These are phyloP conservation scores for Magallana ariakensis DNA, from an alignment of 1,140 invertebrate species.

Conservation along the genomic window DNA sequence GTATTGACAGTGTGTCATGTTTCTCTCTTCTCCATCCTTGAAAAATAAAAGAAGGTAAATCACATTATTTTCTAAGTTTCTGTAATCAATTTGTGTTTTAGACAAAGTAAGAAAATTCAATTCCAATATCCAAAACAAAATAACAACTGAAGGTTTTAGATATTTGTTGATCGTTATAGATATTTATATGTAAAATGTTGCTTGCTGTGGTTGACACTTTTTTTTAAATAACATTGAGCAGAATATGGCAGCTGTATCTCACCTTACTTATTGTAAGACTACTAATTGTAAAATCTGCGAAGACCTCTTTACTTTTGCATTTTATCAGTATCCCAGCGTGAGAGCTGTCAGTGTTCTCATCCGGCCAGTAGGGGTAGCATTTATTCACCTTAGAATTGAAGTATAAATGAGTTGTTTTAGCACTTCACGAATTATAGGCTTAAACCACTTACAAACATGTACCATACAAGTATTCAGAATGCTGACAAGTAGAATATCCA, in stretches of 20 bases:
- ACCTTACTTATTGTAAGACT: slow-evolving; percentile 39
- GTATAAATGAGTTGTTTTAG: no score
- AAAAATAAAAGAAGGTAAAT: neutral
- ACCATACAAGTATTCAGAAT: no score
- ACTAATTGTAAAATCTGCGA: slow-evolving; percentile 52
- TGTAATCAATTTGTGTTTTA: neutral
- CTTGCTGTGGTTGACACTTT: no score
- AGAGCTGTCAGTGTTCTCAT: slow-evolving; percentile 84
- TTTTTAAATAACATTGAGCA: no score
- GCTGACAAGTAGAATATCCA: no score
- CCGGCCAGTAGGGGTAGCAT: slow-evolving; percentile 98
- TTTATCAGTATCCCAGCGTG: slow-evolving; percentile 46
- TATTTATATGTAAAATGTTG: no score
- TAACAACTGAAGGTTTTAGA: no score
- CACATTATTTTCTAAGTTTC: neutral
- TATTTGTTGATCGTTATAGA: no score
- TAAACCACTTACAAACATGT: no score
- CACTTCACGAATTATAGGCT: no score
- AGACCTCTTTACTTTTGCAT: slow-evolving; percentile 42
- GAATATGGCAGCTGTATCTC: neutral
- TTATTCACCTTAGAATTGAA: slow-evolving; percentile 86
- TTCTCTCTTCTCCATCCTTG: slow-evolving; percentile 77
- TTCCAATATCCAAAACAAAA: no score
- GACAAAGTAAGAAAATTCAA: no score
- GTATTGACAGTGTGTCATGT: slow-evolving; percentile 97